Base-by-base conservation (phyloP, 2,888 invertebrate species). In the Stomorhina lunata region DNA sequence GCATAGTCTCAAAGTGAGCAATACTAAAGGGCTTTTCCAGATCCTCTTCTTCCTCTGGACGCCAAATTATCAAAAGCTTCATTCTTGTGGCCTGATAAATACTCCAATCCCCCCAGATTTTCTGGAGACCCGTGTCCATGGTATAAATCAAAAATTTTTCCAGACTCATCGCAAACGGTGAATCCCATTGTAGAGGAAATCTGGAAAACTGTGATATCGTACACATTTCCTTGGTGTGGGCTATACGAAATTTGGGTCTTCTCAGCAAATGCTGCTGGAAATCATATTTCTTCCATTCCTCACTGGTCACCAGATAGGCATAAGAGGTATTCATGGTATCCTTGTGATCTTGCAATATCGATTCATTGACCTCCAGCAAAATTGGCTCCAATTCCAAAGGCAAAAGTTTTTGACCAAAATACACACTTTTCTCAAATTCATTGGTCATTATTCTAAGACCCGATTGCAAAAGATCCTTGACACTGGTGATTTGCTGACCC, bases 251-350 rank as follows among this genome's bases (percentile, higher is more conserved):
- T 45, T 17, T 29, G 1, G 73, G 68, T 27, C 45, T 61, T 55
- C 68, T 48, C 22, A 80, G 12, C n/a, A 73, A 10, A 4, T 78
- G 71, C 40, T 85, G 85, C 22, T 85, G 84, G 3, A 77, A 78
- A 27, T 57, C 48, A 3, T 85, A 71, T 75, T 84, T 77, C 6
- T 43, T 40, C 86, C 84, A 85, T 22, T 80, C 80, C 12, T 85
- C 80, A 12, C 78, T 75, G 2, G 40, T 81, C 10, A 84, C 83
- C 34, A 79, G 66, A 71, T 82, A 82, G 12, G 79, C 82, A 48
- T 57, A 85, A 7, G 68, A 55, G 7, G 77, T 68, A 29, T 85
- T 79, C 25, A 86, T 53, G 2, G 27, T 27, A 34, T 83, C 80
- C n/a, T 80, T 40, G 7, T 82, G 73, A 5, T 53, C n/a, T 1